Evolutionary conservation across 2,888 invertebrate genomes (phyloP), one percentile per base, ranked within the genome.

Genomic region (Lasioglossum lativentre): DNA sequence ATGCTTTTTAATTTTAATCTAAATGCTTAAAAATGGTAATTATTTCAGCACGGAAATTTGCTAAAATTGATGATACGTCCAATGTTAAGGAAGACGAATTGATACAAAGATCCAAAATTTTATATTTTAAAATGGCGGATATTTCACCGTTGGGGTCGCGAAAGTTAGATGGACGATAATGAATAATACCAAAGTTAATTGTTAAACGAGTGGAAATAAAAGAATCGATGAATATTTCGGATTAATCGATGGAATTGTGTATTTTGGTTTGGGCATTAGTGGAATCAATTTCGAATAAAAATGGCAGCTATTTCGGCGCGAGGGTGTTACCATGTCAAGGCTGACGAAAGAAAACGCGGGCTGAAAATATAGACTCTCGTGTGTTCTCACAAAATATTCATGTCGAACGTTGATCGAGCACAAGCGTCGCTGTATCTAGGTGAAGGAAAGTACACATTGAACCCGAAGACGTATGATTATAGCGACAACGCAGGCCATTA

Each of bases 401-500:
- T 52, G 66, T 77, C 52, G 75, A 80, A 82, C 79, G 75, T 66
- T 74, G 75, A 82, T 75, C 72, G 70, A 78, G 75, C 68, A 82
- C 72, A 77, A 80, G 76, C 66, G 56, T 63, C 63, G 34, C 47
- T 45, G 79, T 84, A 86, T 86, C 79, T 81, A 80, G 80, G 79
- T 56, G 80, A 81, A 88, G 85, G 83, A 88, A 90, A 90, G 88
- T 86, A 79, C 78, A 75, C 66, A 66, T 59, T 70, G 66, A 75
- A 59, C 73, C 68, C 72, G 63, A 77, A 75, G 78, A 85, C 81
- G 79, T 80, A 77, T 89, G 83, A 86, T 89, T 89, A 83, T 75
- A 72, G 75, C 80, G 75, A 76, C 84, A 86, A 87, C 90, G 78
- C 68, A 74, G 78, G 56, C 83, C 78, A 86, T 89, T 88, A 89